A percentile compares a stretch with the other conserved stretches of the same genome.
phyloP scores from a whole-genome alignment of 2,113 vertebrate species.

The Hippocampus mohnikei region DNA sequence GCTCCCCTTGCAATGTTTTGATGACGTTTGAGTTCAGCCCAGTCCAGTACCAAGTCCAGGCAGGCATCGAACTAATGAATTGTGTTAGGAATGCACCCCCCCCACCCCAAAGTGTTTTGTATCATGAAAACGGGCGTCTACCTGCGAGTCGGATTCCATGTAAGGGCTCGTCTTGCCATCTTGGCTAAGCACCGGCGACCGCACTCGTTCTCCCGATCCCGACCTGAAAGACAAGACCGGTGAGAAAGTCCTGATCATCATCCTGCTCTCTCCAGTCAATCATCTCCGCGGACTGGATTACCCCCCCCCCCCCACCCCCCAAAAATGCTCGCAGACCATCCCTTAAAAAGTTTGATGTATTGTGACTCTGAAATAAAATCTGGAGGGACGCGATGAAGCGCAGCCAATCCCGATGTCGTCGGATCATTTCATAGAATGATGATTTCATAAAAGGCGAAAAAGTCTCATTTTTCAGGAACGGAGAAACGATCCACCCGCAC shows the following conservation, averaged over 20 bases:
- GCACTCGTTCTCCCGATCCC: conserved; percentile 80
- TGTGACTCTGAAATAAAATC: background rate
- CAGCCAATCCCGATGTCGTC: background rate
- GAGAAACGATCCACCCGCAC: conserved; percentile 4
- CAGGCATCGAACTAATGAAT: too few relatives aligned
- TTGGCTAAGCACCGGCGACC: conserved; percentile 77
- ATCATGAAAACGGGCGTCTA: conserved; percentile 55
- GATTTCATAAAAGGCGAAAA: conserved; percentile 2
- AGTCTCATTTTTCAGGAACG: conserved; percentile 17
- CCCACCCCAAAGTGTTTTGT: background rate
- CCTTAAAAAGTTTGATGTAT: background rate
- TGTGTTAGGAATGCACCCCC: background rate
- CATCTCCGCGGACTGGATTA: conserved; percentile 6
- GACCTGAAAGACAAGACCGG: conserved; percentile 73
- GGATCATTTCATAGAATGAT: background rate
- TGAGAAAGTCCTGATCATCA: conserved; percentile 9
- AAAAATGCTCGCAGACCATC: background rate
- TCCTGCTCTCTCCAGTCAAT: background rate
- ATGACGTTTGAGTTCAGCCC: too few relatives aligned
- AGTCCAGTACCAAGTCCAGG: too few relatives aligned
- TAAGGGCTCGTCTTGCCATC: conserved; percentile 85
- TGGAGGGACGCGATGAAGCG: background rate
- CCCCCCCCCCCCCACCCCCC: background rate
- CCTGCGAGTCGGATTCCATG: conserved; percentile 81
- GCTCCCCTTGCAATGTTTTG: too few relatives aligned